A percentile compares a stretch with the other conserved stretches of the same genome.
Evolutionary conservation across 2,113 vertebrate species (phyloP).

Genomic region (Lophochroa leadbeateri): DNA sequence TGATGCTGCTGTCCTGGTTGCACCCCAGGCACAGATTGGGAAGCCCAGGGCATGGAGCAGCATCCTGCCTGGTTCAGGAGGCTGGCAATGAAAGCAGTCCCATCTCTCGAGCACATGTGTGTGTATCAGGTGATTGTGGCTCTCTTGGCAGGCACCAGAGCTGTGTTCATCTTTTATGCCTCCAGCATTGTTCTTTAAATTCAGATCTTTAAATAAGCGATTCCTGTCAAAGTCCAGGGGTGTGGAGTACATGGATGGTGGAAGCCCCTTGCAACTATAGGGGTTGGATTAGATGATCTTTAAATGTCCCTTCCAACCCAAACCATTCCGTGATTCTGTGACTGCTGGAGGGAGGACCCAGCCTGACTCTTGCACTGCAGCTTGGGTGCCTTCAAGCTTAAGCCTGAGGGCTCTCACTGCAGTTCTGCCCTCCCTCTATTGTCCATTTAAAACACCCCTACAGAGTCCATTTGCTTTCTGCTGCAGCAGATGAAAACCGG

Average conservation of each 20-base stretch:
- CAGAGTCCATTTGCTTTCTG: not conserved
- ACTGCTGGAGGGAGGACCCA: not conserved
- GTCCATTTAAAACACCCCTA: not conserved
- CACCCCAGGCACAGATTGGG: not conserved
- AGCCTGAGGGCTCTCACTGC: not conserved
- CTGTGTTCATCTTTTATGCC: not conserved
- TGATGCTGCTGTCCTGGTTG: rapidly evolving
- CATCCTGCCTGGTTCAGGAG: rapidly evolving
- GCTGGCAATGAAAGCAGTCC: not conserved
- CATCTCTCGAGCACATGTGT: rapidly evolving
- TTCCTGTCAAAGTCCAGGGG: not conserved
- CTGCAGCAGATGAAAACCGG: not conserved
- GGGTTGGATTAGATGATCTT: not conserved
- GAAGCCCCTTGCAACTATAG: not conserved
- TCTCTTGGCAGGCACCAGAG: not conserved
- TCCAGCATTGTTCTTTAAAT: not conserved
- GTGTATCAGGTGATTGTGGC: not conserved
- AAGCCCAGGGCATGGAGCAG: rapidly evolving
- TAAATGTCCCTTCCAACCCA: not conserved
- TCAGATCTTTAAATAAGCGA: too few species aligned
- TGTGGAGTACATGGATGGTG: not conserved
- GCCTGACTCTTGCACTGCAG: not conserved
- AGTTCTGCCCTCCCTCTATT: not conserved
- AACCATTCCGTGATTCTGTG: not conserved
- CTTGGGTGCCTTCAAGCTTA: not conserved